Conservation (phyloP, 2,113 vertebrate genomes). For the Xiphias gladius region DNA sequence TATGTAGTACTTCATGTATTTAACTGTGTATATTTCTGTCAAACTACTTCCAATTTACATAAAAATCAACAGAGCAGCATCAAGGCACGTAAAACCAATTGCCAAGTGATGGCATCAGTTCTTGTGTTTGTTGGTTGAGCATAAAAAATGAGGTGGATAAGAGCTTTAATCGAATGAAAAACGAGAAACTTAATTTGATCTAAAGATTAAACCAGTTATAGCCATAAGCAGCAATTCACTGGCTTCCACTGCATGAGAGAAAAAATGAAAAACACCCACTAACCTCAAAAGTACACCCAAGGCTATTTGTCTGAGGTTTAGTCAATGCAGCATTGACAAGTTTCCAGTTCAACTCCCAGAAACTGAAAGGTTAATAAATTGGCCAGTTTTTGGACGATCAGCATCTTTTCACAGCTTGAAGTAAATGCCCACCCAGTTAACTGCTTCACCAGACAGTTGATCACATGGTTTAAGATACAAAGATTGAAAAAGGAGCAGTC, state of each 20-base stretch:
- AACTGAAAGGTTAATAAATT: conserved; percentile 46
- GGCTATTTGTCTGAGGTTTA: conserved; percentile 33
- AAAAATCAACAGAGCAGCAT: not conserved
- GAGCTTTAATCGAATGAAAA: conserved; percentile 39
- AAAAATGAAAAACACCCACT: conserved; percentile 47
- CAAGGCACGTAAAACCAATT: not conserved
- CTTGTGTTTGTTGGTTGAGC: conserved; percentile 20
- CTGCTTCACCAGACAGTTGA: not conserved
- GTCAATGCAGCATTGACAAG: conserved; percentile 44
- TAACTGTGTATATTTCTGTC: not conserved
- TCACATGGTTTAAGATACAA: conserved; percentile 23
- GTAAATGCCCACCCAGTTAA: conserved; percentile 15
- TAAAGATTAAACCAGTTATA: conserved; percentile 28
- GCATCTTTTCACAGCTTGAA: conserved; percentile 36
- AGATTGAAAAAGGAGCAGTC: not conserved
- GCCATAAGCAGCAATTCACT: conserved; percentile 3
- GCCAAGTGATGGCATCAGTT: not conserved
- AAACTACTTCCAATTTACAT: not conserved
- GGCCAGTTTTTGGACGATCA: conserved; percentile 27
- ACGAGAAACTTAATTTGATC: conserved; percentile 43
- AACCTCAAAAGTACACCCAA: conserved; percentile 25
- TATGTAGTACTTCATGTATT: not conserved
- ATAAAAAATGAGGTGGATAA: conserved; percentile 15
- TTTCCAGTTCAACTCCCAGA: conserved; percentile 35
- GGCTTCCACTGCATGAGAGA: conserved; percentile 17